phyloP scores from a whole-genome alignment of 2,797 vertebrate genomes.

The Pygocentrus nattereri region DNA sequence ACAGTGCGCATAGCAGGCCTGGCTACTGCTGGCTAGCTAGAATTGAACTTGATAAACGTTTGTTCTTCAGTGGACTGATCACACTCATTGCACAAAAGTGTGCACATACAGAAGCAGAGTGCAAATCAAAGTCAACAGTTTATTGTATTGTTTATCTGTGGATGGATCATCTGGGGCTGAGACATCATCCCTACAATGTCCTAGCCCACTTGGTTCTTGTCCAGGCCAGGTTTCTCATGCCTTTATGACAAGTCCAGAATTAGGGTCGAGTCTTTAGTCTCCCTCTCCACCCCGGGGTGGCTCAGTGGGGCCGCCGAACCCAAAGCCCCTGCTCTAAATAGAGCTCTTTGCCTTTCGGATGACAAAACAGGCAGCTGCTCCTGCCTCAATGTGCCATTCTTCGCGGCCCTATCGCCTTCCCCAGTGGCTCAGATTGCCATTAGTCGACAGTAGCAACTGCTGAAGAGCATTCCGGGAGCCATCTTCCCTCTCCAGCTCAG shows the following conservation, averaged over 20 bases:
- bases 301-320: conserved; percentile 52
- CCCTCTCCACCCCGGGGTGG: conserved; percentile 54
- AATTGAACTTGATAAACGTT: too few species aligned
- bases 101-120: too few species aligned
- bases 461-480: conserved; percentile 93
- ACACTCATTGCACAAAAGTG: too few species aligned
- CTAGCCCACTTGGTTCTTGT: background rate
- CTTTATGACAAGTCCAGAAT: conserved; percentile 29
- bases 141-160: background rate
- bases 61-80: too few species aligned
- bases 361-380: conserved; percentile 98
- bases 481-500: conserved; percentile 94
- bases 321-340: conserved; percentile 58
- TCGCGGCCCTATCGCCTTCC: conserved; percentile 98
- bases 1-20: too few species aligned
- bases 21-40: too few species aligned
- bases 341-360: conserved; percentile 71
- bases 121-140: too few species aligned
- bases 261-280: conserved; percentile 56
- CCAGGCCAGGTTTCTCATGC: background rate
- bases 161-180: background rate
- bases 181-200: background rate
- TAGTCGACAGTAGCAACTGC: conserved; percentile 99
- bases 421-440: conserved; percentile 98
- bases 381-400: conserved; percentile 97